These are phyloP conservation scores for Phalera bucephala DNA, from an alignment of 2,888 invertebrate genomes.

Conservation along the genomic window DNA sequence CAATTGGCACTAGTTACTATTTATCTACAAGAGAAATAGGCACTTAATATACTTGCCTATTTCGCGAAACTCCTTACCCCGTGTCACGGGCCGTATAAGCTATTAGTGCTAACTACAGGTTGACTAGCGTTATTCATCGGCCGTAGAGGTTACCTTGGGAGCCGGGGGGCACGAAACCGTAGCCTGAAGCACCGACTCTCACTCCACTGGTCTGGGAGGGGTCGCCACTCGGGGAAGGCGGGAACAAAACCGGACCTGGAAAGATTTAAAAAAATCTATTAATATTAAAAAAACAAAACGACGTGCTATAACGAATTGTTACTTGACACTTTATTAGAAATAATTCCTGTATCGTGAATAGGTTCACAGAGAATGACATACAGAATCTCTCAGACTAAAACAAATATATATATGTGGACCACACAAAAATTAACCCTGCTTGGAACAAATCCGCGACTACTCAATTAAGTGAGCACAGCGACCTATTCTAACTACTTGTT, in stretches of 20 bases:
- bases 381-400: too few relatives aligned
- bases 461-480: too few relatives aligned
- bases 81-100: constrained; percentile 38
- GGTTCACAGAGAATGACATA: too few relatives aligned
- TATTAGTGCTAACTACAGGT: constrained; percentile 67
- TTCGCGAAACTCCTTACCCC: constrained; percentile 9
- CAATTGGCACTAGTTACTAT: not conserved
- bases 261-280: constrained; percentile 27
- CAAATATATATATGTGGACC: too few relatives aligned
- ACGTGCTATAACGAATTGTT: too few relatives aligned
- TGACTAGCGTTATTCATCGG: constrained; percentile 62
- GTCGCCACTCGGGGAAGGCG: constrained; percentile 86
- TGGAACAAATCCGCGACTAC: too few relatives aligned
- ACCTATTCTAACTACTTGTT: too few relatives aligned
- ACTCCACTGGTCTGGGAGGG: constrained; percentile 90
- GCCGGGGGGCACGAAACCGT: constrained; percentile 92
- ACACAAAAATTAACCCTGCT: too few relatives aligned
- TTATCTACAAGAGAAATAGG: not conserved
- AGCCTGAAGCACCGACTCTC: constrained; percentile 92
- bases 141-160: constrained; percentile 83
- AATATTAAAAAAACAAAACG: too few relatives aligned
- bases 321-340: too few relatives aligned
- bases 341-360: not conserved
- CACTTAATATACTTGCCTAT: not conserved
- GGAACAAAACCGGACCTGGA: constrained; percentile 92